A percentile compares a stretch with the other conserved stretches of the same genome.
Evolutionary conservation across 2,888 invertebrate species (phyloP).

Genomic region (Ernsta delagoae): DNA sequence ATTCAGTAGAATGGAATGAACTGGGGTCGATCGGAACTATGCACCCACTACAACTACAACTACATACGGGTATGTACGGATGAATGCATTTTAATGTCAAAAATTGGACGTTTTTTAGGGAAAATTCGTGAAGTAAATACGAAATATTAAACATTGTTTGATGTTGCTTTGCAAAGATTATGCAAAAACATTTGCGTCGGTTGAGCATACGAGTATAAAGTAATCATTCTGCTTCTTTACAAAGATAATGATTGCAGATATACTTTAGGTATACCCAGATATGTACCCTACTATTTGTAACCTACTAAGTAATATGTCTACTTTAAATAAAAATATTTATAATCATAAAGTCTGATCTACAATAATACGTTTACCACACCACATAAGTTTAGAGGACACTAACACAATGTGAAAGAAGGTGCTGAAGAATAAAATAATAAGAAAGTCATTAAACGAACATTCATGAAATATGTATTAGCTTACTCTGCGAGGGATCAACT

Average conservation of each 20-base stretch:
- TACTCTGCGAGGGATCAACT: conserved; percentile 61
- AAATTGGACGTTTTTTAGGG: background rate
- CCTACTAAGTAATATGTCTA: no score
- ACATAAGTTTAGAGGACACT: background rate
- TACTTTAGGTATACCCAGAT: no score
- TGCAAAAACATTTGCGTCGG: no score
- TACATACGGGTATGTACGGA: background rate
- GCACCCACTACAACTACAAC: background rate
- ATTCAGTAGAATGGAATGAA: conserved; percentile 18
- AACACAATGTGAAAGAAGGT: conserved; percentile 11
- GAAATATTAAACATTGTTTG: no score
- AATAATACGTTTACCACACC: no score
- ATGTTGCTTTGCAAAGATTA: no score
- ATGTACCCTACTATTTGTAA: no score
- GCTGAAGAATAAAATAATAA: conserved; percentile 43
- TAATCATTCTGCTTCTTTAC: no score
- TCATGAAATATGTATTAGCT: conserved; percentile 68
- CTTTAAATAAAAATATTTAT: no score
- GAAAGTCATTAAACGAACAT: conserved; percentile 49
- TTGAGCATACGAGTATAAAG: no score
- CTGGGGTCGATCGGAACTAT: conserved; percentile 11
- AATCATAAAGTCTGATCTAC: no score
- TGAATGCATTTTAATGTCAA: background rate
- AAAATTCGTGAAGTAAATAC: background rate
- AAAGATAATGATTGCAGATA: no score